Percentiles rank a stretch among this genome's conserved stretches.
Evolutionary conservation across 2,797 vertebrate species (phyloP).

Genomic region (Oceanodroma leucorhoa): DNA sequence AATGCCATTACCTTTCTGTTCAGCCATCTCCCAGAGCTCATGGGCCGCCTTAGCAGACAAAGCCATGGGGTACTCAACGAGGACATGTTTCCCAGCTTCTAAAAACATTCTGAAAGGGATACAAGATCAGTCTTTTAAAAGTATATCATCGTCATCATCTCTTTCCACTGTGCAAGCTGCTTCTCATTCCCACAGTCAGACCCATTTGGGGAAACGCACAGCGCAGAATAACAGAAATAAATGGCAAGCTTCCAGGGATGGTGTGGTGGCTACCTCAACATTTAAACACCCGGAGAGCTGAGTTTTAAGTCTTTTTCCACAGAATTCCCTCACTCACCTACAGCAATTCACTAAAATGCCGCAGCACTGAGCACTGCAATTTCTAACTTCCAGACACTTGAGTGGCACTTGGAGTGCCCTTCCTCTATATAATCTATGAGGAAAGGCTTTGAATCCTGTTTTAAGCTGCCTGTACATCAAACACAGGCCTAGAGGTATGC

Average conservation of each 20-base stretch:
- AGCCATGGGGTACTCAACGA: constrained; percentile 93
- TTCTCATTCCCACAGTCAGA: background rate
- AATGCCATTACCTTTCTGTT: constrained; percentile 82
- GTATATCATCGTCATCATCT: background rate
- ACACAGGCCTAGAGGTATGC: background rate
- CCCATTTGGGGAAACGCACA: background rate
- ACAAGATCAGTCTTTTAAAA: background rate
- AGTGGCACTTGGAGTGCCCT: background rate
- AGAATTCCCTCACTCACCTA: background rate
- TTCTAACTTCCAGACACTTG: background rate
- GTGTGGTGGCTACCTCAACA: background rate
- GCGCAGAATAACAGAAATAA: background rate
- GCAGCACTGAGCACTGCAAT: fast-evolving
- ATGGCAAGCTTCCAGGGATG: background rate
- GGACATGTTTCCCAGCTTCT: constrained; percentile 90
- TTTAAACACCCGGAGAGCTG: background rate
- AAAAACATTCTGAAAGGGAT: constrained; percentile 80
- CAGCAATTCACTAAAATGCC: background rate
- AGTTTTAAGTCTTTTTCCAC: background rate
- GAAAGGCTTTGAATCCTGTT: background rate
- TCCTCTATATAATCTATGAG: background rate
- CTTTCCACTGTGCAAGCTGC: background rate
- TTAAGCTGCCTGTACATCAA: background rate
- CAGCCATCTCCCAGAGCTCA: constrained; percentile 84
- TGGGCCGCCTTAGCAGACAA: constrained; percentile 77